Percentiles rank a stretch among this genome's conserved stretches.
phyloP scores from a whole-genome alignment of 2,797 vertebrate species.

The Enteromius radiatus region DNA sequence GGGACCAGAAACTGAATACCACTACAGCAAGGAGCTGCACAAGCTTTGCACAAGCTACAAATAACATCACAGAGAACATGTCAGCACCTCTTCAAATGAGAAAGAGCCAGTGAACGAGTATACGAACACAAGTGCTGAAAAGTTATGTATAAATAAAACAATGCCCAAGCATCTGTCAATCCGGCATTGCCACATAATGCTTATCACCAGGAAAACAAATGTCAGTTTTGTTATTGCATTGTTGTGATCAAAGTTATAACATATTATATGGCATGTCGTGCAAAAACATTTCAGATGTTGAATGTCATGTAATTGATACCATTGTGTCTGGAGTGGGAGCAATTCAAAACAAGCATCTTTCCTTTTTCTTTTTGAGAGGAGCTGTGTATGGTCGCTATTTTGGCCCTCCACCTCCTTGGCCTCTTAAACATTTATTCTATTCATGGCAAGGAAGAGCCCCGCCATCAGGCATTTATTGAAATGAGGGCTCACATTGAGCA shows the following conservation, averaged over 20 bases:
- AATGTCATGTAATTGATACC: constrained; percentile 12
- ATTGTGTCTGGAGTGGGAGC: background rate
- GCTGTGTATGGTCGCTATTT: background rate
- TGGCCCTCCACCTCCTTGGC: constrained; percentile 13
- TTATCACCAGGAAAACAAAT: constrained; percentile 1
- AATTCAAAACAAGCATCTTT: background rate
- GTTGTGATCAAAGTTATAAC: constrained; percentile 22
- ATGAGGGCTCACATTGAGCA: constrained; percentile 51
- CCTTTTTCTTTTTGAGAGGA: background rate
- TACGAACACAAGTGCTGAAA: constrained; percentile 16
- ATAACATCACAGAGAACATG: constrained; percentile 40
- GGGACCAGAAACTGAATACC: constrained; percentile 27
- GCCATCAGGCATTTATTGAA: constrained; percentile 36
- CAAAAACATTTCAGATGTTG: constrained; percentile 31
- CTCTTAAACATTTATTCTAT: constrained; percentile 17
- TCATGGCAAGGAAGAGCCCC: constrained; percentile 36
- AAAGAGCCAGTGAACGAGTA: constrained; percentile 23
- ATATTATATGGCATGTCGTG: constrained; percentile 7
- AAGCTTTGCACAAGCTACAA: constrained; percentile 44
- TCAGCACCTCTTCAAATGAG: constrained; percentile 25
- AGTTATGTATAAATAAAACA: constrained; percentile 10
- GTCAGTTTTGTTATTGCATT: constrained; percentile 23
- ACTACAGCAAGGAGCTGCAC: constrained; percentile 35
- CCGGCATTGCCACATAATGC: background rate
- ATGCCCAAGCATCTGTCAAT: constrained; percentile 34